Percentiles rank a stretch among this genome's conserved stretches.
Conservation (phyloP, 2,888 invertebrate genomes). For the Perizoma flavofasciatum region DNA sequence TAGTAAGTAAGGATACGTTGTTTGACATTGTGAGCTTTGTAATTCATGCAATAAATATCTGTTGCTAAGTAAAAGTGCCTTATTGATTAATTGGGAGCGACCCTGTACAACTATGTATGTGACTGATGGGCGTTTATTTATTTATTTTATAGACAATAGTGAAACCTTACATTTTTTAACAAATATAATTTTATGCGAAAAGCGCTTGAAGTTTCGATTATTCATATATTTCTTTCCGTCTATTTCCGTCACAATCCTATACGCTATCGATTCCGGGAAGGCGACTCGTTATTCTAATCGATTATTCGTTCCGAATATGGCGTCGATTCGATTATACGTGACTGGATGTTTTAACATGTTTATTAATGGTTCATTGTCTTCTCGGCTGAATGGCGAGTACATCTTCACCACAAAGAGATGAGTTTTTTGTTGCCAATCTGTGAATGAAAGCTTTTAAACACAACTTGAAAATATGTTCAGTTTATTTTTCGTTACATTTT, state of each 20-base stretch:
- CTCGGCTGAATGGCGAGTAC: constrained; percentile 7
- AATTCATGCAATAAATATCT: too few species aligned
- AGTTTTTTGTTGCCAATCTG: neutral
- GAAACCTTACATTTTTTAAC: too few species aligned
- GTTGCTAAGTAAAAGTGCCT: too few species aligned
- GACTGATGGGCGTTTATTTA: too few species aligned
- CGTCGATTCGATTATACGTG: constrained; percentile 36
- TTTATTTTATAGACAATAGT: too few species aligned
- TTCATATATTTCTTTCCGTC: neutral
- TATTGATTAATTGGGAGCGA: too few species aligned
- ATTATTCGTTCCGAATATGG: constrained; percentile 37
- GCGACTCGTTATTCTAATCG: constrained; percentile 40
- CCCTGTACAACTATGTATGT: too few species aligned
- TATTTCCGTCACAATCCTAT: constrained; percentile 17
- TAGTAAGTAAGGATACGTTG: too few species aligned
- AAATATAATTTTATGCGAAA: too few species aligned
- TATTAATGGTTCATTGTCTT: constrained; percentile 32
- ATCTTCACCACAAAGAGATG: neutral
- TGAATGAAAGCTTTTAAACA: neutral
- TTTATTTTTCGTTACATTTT: too few species aligned
- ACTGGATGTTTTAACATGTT: constrained; percentile 31
- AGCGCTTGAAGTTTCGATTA: too few species aligned
- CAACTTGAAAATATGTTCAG: neutral
- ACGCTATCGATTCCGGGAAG: constrained; percentile 40
- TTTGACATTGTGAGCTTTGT: too few species aligned